Base-by-base conservation (phyloP, 1,140 invertebrate genomes). In the Penaeus chinensis region DNA sequence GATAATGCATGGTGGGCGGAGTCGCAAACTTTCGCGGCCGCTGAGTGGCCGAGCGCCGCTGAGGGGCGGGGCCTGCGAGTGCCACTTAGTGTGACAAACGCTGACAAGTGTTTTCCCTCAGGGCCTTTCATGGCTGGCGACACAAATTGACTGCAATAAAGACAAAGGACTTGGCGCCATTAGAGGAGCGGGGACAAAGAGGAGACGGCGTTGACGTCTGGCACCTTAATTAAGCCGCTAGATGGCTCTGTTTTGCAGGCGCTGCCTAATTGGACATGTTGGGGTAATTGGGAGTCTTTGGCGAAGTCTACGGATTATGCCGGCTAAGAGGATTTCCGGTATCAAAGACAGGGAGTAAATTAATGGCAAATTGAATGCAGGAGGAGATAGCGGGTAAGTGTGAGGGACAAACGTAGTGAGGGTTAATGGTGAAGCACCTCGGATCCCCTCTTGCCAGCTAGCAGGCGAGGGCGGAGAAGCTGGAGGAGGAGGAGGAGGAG, bases 101-200 rank as follows among this genome's bases (percentile, higher is more conserved):
- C 82, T 88, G 87, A 88, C 87, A 88, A 88, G 87, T 88, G 87
- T 88, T 84, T 88, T 88, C 87, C 87, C 87, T 84, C 47, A 84
- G 82, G 87, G 87, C 87, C 82, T 88, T 88, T 88, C 87, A 88
- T 84, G 87, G 87, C 87, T 81, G 87, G 87, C 82, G 87, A 88
- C 87, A 88, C 87, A 88, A 88, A 88, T 88, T 88, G 87, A 88
- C 87, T 88, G 87, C 87, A 88, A 88, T 88, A 88, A 88, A 88
- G 87, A 88, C 87, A 88, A 88, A 88, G 87, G 87, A 84, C 62
- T 88, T 84, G 87, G 87, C 87, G 87, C 87, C 87, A 88, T 88
- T 88, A 88, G 87, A 71, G 87, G 87, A 88, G 87, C 66, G 87
- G 84, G 84, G 87, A 88, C 87, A 88, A 88, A 84, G 87, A 88